A percentile compares a stretch with the other conserved stretches of the same genome.
phyloP scores from a whole-genome alignment of 2,888 invertebrate species.

The Salticus scenicus region DNA sequence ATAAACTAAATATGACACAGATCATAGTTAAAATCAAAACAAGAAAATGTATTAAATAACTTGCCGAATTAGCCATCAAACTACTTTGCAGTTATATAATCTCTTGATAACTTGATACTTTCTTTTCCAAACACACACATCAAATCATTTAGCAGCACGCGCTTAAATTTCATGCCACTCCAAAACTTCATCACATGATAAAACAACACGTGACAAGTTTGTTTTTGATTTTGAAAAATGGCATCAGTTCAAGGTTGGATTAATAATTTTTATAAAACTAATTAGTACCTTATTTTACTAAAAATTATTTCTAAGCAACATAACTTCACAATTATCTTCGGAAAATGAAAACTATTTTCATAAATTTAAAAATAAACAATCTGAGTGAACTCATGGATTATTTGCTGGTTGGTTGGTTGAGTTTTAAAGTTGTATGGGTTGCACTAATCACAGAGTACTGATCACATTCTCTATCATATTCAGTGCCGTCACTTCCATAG shows the following conservation, averaged over 20 bases:
- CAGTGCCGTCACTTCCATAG: too few relatives aligned
- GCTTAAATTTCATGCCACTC: constrained; percentile 67
- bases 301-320: too few relatives aligned
- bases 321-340: too few relatives aligned
- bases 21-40: not conserved
- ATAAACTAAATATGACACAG: not conserved
- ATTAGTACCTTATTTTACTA: too few relatives aligned
- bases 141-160: constrained; percentile 25
- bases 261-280: too few relatives aligned
- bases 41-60: not conserved
- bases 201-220: constrained; percentile 46
- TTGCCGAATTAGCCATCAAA: constrained; percentile 54
- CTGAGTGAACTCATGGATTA: too few relatives aligned
- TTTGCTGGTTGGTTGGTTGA: too few relatives aligned
- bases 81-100: not conserved
- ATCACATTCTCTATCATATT: too few relatives aligned
- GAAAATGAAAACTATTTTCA: too few relatives aligned
- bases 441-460: too few relatives aligned
- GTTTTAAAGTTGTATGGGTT: too few relatives aligned
- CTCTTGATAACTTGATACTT: not conserved
- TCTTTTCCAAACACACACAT: constrained; percentile 15
- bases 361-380: too few relatives aligned
- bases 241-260: not conserved
- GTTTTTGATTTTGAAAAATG: not conserved
- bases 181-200: constrained; percentile 53